Evolutionary conservation across 2,113 vertebrate species (phyloP), one percentile per base, ranked within the genome.

Genomic region (Dicerorhinus sumatrensis): DNA sequence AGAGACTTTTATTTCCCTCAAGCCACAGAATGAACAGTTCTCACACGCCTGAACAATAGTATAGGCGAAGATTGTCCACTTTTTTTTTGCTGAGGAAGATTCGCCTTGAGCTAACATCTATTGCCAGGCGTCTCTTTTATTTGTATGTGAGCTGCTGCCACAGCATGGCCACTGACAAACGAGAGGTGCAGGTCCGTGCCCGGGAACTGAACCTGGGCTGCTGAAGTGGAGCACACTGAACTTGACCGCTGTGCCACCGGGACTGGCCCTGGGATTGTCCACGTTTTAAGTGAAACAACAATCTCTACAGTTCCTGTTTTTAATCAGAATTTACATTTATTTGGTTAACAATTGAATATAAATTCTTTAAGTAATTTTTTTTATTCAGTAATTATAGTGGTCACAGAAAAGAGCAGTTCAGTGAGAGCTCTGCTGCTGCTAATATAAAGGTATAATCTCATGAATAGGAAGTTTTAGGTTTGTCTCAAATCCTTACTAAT

Each of bases 301-400:
- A 6, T 90, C 62, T 73, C 48, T 67, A 0, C 1, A n/a, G 17
- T 89, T 96, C 8, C 10, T 87, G 48, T 69, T 83, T 90, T 90
- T 95, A 94, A 89, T 86, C 25, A 91, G 33, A 92, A 88, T 86
- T 87, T 77, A 14, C 29, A 14, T 77, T 91, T 87, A 75, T 76
- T 79, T 63, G 72, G 42, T 72, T 82, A 67, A 62, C 16, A 85
- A 14, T 65, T 93, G 81, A 62, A 33, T 58, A 33, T 10, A 87
- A 72, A 60, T 83, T 86, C 42, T 83, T 81, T 63, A 94, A 82
- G 11, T 70, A 58, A 65, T 94, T 75, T 95, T 80, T 18, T 94
- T 95, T 77, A 39, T 58, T 93, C 20, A 79, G 0, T 58, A 69
- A 84, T 63, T 86, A 60, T 33, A 27, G 2, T 67, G 39, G 33